A percentile compares a stretch with the other conserved stretches of the same genome.
These are phyloP conservation scores for Caretta caretta DNA, from an alignment of 2,113 vertebrate species.

Conservation along the genomic window DNA sequence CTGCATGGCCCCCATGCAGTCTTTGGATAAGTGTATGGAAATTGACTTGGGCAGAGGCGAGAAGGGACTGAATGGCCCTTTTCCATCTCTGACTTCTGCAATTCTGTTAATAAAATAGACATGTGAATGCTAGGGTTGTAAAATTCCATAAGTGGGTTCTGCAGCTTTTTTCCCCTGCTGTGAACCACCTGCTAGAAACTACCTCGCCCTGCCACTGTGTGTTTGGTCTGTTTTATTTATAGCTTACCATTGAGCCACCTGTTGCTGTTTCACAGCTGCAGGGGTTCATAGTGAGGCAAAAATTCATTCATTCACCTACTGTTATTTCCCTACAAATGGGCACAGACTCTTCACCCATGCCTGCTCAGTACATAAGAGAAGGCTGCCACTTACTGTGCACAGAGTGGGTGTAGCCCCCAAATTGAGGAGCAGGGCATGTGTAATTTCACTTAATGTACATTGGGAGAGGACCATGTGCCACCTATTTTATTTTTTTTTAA, in stretches of 20 bases:
- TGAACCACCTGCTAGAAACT: not conserved
- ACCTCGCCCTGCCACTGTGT: not conserved
- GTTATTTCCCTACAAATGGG: not conserved
- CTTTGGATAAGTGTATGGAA: not conserved
- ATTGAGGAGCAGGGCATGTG: not conserved
- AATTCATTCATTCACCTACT: not conserved
- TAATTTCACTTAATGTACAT: not conserved
- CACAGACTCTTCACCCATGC: not conserved
- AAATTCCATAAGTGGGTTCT: not conserved
- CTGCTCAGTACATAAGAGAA: not conserved
- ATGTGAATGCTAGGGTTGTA: not conserved
- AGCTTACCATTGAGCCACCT: not conserved
- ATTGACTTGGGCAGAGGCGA: not conserved
- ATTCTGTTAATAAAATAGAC: not conserved
- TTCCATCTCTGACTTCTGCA: not conserved
- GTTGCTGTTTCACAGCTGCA: not conserved
- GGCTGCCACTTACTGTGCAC: not conserved
- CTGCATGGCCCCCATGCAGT: not conserved
- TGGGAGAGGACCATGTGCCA: not conserved
- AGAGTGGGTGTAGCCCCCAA: not conserved
- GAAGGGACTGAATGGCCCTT: not conserved
- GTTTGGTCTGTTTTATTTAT: too few species aligned
- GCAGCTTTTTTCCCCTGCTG: not conserved
- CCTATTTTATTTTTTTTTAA: not conserved
- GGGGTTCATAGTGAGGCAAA: not conserved